Evolutionary conservation across 2,113 vertebrate species (phyloP).

Genomic region (Alethe diademata): DNA sequence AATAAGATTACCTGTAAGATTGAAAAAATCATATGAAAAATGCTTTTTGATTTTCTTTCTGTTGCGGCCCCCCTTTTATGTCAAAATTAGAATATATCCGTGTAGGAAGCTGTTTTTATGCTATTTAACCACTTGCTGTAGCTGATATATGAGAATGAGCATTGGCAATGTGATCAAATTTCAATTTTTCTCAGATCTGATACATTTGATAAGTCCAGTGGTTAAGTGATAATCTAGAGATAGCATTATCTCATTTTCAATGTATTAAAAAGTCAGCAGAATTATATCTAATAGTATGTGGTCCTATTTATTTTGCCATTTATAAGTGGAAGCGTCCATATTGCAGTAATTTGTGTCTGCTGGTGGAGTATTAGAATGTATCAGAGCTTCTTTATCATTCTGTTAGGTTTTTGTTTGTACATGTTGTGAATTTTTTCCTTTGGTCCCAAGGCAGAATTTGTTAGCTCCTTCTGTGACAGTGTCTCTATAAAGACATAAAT

Average conservation of each 20-base stretch:
- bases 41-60: background rate
- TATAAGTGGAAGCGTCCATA: background rate
- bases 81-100: background rate
- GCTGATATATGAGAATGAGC: background rate
- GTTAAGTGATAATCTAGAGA: background rate
- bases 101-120: background rate
- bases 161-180: background rate
- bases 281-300: background rate
- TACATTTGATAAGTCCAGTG: background rate
- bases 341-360: background rate
- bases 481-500: constrained; percentile 25
- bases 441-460: background rate
- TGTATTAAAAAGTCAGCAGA: background rate
- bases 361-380: background rate
- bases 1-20: background rate
- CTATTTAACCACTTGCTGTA: background rate
- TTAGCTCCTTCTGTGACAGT: background rate
- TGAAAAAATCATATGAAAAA: background rate
- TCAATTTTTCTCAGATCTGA: background rate
- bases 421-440: background rate
- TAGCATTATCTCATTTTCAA: background rate
- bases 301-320: background rate
- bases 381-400: background rate
- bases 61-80: background rate
- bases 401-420: background rate